Base-by-base conservation (phyloP, 2,113 vertebrate species). In the Nycticorax nycticorax region DNA sequence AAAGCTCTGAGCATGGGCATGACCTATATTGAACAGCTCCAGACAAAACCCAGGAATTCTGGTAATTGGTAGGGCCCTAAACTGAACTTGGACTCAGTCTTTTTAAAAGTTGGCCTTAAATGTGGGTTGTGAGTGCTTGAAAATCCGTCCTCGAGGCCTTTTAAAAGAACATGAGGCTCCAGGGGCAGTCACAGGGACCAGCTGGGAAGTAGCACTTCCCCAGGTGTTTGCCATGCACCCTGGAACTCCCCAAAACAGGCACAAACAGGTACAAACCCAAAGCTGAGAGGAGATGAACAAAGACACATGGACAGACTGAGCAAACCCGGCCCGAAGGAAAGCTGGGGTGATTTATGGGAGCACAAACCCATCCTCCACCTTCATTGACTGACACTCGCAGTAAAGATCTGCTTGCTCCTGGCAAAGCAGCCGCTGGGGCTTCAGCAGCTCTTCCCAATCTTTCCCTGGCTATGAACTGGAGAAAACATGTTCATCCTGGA, bases 11-110 rank as follows among this genome's bases (percentile, higher is more conserved):
- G 55, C 41, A 11, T 11, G 39, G 52, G 6, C 8, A 4, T 19
- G 52, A 74, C 63, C 72, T 55, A 3, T 21, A 50, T 8, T 9
- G 30, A 83, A 37, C 0, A 4, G 50, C 53, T 76, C 27, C 52
- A 76, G 43, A 76, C 35, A 39, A 82, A 67, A 56, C 0, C 0
- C 9, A 33, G n/a, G 26, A 35, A 67, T 73, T 26, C 22, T 14
- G 16, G 27, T 30, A 41, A 75, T 52, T 43, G 41, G 79, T 23
- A 82, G 69, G 35, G 41, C 39, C 12, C 28, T 74, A 41, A 81
- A 30, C 16, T 1, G 4, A 45, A 59, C 8, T 9, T 50, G 9
- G 26, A 33, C 30, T n/a, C 30, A 23, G 14, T n/a, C 24, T 56
- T 76, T 43, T 26, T 6, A 77, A 53, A 84, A 39, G 12, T 0